Percentiles rank a stretch among this genome's conserved stretches.
Evolutionary conservation across 1,140 invertebrate species (phyloP).

Genomic region (Zaprionus vittiger): DNA sequence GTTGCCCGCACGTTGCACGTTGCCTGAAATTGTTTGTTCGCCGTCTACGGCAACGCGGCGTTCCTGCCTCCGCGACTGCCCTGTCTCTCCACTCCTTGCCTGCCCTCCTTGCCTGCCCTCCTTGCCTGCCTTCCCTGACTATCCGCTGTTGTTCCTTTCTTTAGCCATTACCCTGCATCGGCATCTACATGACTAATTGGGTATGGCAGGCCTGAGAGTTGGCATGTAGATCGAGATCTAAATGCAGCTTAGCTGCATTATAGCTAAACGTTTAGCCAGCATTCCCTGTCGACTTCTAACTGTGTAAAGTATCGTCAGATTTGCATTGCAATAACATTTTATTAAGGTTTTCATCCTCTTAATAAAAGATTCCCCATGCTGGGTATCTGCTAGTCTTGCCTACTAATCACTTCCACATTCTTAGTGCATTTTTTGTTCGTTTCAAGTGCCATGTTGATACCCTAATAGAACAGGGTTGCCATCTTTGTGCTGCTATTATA

Average conservation of each 20-base stretch:
- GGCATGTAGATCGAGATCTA: too few species aligned
- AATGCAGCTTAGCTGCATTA: too few species aligned
- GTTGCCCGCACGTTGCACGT: conserved; percentile 22
- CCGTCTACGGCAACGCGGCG: conserved; percentile 67
- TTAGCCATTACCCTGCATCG: neutral
- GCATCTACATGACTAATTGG: neutral
- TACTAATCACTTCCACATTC: neutral
- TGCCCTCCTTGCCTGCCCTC: too few species aligned
- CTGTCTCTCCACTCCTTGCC: neutral
- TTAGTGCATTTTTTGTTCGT: conserved; percentile 39
- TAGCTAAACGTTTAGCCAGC: neutral
- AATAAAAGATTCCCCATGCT: too few species aligned
- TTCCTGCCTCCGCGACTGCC: conserved; percentile 31
- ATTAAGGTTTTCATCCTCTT: too few species aligned
- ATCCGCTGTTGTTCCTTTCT: conserved; percentile 27
- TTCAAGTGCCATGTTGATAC: conserved; percentile 66
- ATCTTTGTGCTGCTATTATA: neutral
- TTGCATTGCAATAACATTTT: too few species aligned
- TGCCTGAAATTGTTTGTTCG: conserved; percentile 81
- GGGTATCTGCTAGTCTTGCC: neutral
- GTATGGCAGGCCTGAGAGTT: neutral
- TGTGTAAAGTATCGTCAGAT: too few species aligned
- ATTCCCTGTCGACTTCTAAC: too few species aligned
- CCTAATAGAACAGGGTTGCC: neutral
- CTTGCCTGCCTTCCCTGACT: conserved; percentile 7